Evolutionary conservation across 2,113 vertebrate species (phyloP).

Genomic region (Burhinus oedicnemus): DNA sequence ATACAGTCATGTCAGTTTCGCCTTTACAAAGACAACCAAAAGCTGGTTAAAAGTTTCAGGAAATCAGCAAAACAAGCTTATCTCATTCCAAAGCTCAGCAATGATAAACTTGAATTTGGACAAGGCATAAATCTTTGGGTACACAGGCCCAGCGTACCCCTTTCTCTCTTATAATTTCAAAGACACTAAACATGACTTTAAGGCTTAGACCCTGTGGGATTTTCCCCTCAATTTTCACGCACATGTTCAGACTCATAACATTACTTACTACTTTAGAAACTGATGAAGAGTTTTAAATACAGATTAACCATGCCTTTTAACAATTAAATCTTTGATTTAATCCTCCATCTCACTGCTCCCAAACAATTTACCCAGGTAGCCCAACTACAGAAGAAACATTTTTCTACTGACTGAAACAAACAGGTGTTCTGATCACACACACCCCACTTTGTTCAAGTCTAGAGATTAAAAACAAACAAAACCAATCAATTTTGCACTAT

Average conservation of each 20-base stretch:
- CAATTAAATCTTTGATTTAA: not conserved
- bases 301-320: slow-evolving; percentile 28
- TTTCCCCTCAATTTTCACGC: not conserved
- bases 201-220: not conserved
- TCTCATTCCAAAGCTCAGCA: not conserved
- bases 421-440: not conserved
- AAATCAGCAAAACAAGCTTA: not conserved
- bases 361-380: not conserved
- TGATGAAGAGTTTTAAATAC: not conserved
- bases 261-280: not conserved
- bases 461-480: not conserved
- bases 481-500: not conserved
- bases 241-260: not conserved
- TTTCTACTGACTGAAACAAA: not conserved
- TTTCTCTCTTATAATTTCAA: not conserved
- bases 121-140: not conserved
- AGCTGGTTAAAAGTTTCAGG: not conserved
- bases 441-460: accelerated
- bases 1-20: not conserved
- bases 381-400: not conserved
- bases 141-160: not conserved
- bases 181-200: not conserved
- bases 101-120: not conserved
- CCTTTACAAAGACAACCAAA: not conserved
- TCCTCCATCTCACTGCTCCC: not conserved